These are phyloP conservation scores for Drosophila athabasca DNA, from an alignment of 1,140 invertebrate genomes.

Conservation along the genomic window DNA sequence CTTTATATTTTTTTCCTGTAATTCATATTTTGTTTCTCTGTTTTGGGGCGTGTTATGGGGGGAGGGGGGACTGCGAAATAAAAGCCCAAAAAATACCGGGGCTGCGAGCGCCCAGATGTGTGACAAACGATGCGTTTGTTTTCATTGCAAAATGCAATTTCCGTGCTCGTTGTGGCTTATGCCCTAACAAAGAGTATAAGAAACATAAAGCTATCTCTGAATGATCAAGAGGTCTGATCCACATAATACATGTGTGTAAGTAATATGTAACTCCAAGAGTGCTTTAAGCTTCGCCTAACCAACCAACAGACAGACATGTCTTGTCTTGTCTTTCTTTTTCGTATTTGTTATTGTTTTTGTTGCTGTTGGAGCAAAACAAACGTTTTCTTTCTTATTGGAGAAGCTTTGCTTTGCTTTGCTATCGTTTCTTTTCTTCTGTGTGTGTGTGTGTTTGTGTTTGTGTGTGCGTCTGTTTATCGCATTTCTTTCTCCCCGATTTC, in stretches of 20 bases:
- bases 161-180: conserved; percentile 37
- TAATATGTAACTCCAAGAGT: no score
- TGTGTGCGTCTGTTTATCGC: conserved; percentile 62
- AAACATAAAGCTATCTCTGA: no score
- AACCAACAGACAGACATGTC: no score
- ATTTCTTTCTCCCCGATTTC: conserved; percentile 29
- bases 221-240: no score
- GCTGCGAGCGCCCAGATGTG: conserved; percentile 23
- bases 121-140: conserved; percentile 75
- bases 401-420: conserved; percentile 53
- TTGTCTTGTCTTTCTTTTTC: conserved; percentile 42
- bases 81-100: conserved; percentile 41
- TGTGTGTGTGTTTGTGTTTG: not conserved
- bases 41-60: not conserved
- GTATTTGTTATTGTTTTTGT: conserved; percentile 39
- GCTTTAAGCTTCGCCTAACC: no score
- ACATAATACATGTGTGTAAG: no score
- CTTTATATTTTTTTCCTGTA: conserved; percentile 51
- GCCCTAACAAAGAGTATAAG: no score
- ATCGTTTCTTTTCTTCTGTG: conserved; percentile 26
- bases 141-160: conserved; percentile 70
- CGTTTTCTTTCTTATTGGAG: conserved; percentile 73
- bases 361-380: conserved; percentile 65
- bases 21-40: conserved; percentile 44
- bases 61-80: conserved; percentile 40